Evolutionary conservation across 2,888 invertebrate genomes (phyloP).

Genomic region (Brachyopa scutellaris): DNA sequence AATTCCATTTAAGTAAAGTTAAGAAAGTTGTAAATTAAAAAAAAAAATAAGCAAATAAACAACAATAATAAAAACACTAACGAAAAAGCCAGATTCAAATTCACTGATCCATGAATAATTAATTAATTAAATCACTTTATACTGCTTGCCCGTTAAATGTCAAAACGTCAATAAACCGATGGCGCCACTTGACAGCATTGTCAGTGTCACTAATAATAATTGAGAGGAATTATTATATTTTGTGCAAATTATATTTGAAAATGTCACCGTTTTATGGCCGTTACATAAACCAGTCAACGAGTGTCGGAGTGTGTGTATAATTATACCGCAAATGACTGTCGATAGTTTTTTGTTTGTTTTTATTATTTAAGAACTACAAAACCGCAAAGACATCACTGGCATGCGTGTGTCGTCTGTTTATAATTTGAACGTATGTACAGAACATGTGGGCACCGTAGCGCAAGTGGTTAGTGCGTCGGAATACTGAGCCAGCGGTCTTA

Average conservation of each 20-base stretch:
- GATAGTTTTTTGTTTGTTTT: background rate
- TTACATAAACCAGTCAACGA: background rate
- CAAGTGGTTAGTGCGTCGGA: no score
- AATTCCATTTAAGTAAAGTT: no score
- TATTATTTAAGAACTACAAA: conserved; percentile 8
- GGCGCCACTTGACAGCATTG: conserved; percentile 30
- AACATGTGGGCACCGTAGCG: no score
- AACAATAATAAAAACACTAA: no score
- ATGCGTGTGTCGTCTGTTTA: no score
- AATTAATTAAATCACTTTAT: background rate
- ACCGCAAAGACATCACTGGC: conserved; percentile 1
- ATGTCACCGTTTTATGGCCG: conserved; percentile 17
- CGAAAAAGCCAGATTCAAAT: background rate
- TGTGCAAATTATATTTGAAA: conserved; percentile 5
- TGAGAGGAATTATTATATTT: background rate
- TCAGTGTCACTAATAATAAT: conserved; percentile 1
- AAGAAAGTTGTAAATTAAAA: no score
- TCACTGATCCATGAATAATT: background rate
- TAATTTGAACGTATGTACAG: no score
- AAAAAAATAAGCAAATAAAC: no score
- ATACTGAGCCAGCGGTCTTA: no score
- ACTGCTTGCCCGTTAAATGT: background rate
- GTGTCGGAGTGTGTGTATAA: background rate
- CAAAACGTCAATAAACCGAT: background rate
- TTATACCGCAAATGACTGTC: background rate